These are phyloP conservation scores for Chloroclystis v-ata DNA, from an alignment of 2,888 invertebrate genomes.

Conservation along the genomic window DNA sequence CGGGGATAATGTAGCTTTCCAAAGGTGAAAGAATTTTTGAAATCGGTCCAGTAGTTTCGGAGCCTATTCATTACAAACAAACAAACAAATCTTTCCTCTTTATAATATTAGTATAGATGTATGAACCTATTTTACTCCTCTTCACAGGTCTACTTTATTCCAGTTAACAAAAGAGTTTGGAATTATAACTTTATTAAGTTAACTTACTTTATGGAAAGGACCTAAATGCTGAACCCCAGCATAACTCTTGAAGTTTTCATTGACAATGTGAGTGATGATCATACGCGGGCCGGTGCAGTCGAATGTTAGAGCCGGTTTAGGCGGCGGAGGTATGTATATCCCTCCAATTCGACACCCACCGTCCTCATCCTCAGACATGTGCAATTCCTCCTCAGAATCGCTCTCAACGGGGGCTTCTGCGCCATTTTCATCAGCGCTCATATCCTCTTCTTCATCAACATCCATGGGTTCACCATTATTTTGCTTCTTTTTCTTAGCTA, in stretches of 20 bases:
- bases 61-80: too few relatives aligned
- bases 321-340: conserved; percentile 90
- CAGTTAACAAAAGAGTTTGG: not conserved
- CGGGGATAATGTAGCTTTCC: too few relatives aligned
- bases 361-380: conserved; percentile 79
- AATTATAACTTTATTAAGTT: not conserved
- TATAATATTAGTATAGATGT: too few relatives aligned
- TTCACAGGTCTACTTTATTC: not conserved
- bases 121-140: too few relatives aligned
- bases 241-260: conserved; percentile 98
- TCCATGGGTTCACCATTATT: conserved; percentile 62
- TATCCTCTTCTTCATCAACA: conserved; percentile 50
- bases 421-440: conserved; percentile 13
- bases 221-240: conserved; percentile 90
- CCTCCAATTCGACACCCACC: conserved; percentile 87
- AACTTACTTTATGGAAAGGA: conserved; percentile 94
- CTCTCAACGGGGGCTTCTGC: not conserved
- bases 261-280: conserved; percentile 93
- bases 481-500: conserved; percentile 46
- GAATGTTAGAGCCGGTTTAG: conserved; percentile 82
- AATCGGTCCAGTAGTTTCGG: too few relatives aligned
- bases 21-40: too few relatives aligned
- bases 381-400: conserved; percentile 35
- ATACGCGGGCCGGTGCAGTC: conserved; percentile 89
- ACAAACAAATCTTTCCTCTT: too few relatives aligned